These are phyloP conservation scores for Oryzias woworae DNA, from an alignment of 2,113 vertebrate species.

Conservation along the genomic window DNA sequence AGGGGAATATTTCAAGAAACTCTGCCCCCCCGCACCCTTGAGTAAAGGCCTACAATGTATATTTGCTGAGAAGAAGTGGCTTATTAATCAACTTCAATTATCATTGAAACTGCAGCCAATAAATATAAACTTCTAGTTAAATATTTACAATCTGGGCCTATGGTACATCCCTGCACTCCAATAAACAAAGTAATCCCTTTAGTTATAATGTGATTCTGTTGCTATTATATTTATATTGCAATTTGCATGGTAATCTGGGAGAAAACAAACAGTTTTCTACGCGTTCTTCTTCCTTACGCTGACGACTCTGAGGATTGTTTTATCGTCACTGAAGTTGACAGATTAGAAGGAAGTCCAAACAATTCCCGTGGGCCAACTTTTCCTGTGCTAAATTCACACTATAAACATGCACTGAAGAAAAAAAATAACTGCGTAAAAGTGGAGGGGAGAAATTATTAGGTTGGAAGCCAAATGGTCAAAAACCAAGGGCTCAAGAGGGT, in stretches of 20 bases:
- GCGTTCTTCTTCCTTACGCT: background rate
- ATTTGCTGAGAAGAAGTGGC: no score
- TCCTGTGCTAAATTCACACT: constrained; percentile 7
- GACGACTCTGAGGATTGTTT: constrained; percentile 16
- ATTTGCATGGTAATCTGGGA: constrained; percentile 12
- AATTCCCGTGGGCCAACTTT: background rate
- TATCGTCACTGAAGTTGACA: constrained; percentile 15
- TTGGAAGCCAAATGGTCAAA: constrained; percentile 54
- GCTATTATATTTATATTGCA: background rate
- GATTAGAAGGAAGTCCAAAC: constrained; percentile 12
- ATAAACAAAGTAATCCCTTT: no score
- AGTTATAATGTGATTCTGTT: no score
- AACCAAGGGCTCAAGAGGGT: constrained; percentile 46
- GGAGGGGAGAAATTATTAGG: constrained; percentile 38
- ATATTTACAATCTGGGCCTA: no score
- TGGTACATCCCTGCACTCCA: no score
- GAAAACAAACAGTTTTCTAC: constrained; percentile 11
- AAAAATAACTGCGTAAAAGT: constrained; percentile 46
- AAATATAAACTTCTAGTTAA: no score
- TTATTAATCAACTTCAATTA: no score
- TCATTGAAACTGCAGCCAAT: no score
- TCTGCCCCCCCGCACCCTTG: no score
- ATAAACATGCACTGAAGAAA: constrained; percentile 12
- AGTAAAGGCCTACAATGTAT: no score
- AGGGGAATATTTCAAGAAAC: no score